Evolutionary conservation across 2,888 invertebrate genomes (phyloP).

Genomic region (Xestia sexstrigata): DNA sequence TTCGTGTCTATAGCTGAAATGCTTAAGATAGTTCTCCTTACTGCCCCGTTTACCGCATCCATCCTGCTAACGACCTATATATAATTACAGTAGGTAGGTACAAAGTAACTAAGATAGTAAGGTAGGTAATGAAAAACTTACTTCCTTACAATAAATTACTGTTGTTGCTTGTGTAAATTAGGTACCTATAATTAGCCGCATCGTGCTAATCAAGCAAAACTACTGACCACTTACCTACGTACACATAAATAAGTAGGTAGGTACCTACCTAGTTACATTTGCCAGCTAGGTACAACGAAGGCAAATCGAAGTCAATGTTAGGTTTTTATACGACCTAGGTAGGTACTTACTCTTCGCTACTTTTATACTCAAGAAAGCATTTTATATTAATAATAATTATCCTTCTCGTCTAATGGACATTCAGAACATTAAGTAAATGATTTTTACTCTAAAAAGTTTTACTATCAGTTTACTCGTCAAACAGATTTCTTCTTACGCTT

Average conservation of each 20-base stretch:
- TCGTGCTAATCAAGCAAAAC: slow-evolving; percentile 29
- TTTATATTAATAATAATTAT: not conserved
- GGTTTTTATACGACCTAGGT: not conserved
- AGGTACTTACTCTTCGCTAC: not conserved
- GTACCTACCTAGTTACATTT: not conserved
- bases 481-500: slow-evolving; percentile 16
- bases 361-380: not conserved
- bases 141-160: not conserved
- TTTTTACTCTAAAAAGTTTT: not conserved
- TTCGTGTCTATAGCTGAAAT: too few species aligned
- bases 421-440: not conserved
- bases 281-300: not conserved
- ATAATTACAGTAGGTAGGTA: too few species aligned
- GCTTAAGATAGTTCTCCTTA: too few species aligned
- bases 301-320: slow-evolving; percentile 28
- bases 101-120: too few species aligned
- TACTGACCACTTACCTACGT: too few species aligned
- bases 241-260: too few species aligned
- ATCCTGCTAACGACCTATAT: too few species aligned
- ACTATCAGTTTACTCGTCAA: not conserved
- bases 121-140: not conserved
- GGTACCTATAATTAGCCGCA: slow-evolving; percentile 11
- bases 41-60: too few species aligned
- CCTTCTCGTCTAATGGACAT: not conserved
- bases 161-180: slow-evolving; percentile 1